Percentiles rank a stretch among this genome's conserved stretches.
Conservation (phyloP, 2,888 invertebrate genomes). For the Caenorhabditis becei region DNA sequence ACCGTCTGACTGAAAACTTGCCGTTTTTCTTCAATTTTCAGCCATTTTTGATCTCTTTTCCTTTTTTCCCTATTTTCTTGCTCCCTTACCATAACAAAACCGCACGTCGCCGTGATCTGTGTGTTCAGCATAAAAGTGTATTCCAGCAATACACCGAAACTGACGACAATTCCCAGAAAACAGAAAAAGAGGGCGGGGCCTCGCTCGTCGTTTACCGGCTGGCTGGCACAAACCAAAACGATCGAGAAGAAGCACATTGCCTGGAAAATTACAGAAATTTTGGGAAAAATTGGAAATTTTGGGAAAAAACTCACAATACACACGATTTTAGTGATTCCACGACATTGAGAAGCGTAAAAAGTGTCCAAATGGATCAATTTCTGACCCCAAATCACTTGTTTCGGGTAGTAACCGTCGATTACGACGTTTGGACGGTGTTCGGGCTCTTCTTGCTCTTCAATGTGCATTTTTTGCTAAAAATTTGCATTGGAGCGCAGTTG, state of each 20-base stretch:
- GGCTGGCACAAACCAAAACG: slow-evolving; percentile 63
- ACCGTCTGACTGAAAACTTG: not conserved
- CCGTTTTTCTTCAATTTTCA: too few species aligned
- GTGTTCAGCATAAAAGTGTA: slow-evolving; percentile 75
- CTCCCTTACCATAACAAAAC: slow-evolving; percentile 68
- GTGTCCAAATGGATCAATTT: slow-evolving; percentile 71
- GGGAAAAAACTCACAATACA: slow-evolving; percentile 73
- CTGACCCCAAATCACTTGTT: slow-evolving; percentile 53
- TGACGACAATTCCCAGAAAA: slow-evolving; percentile 69
- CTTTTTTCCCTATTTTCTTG: not conserved
- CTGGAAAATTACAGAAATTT: too few species aligned
- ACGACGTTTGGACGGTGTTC: not conserved
- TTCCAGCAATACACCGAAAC: slow-evolving; percentile 70
- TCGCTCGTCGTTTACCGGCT: slow-evolving; percentile 73
- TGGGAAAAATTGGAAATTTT: too few species aligned
- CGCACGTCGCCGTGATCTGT: slow-evolving; percentile 64
- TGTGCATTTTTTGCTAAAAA: slow-evolving; percentile 14
- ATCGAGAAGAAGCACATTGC: slow-evolving; percentile 67
- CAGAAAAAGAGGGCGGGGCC: slow-evolving; percentile 73
- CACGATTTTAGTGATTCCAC: slow-evolving; percentile 73
- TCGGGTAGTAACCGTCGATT: slow-evolving; percentile 45
- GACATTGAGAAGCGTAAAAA: slow-evolving; percentile 67
- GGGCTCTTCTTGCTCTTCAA: slow-evolving; percentile 25
- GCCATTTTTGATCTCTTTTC: too few species aligned
- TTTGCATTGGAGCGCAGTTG: not conserved